Base-by-base conservation (phyloP, 2,797 vertebrate genomes). In the Danio albolineatus region DNA sequence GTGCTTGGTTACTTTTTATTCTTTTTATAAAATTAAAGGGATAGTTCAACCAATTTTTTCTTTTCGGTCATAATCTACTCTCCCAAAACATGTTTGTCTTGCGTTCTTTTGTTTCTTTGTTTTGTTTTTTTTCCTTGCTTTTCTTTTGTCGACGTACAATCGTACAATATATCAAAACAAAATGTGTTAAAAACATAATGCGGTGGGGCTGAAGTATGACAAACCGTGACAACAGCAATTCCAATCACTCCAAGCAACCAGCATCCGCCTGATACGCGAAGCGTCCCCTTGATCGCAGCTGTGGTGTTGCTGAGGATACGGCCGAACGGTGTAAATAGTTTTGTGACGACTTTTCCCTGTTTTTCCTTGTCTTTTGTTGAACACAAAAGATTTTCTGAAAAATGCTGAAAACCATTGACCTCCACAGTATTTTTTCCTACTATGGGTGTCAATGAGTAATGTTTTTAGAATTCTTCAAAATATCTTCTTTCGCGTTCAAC, bases 261-360 rank as follows among this genome's bases (percentile, higher is more conserved):
- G 77, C 66, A 51, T 81, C 66, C 74, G 75, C 73, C 80, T 78
- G 71, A 76, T 44, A 80, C 49, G 77, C 44, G 46, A 84, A 73
- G 71, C 59, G n/a, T 69, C 60, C 69, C 76, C 53, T 62, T 21
- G 16, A 36, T 48, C 59, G 43, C 79, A 73, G 65, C 41, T 80
- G 78, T 78, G 70, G 48, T 73, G 66, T 65, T 70, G 72, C 75
- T 79, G 76, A 86, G 73, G 83, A 85, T 79, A 16, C 56, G 77
- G 64, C 70, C 80, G 85, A 79, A 85, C 75, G 81, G 87, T 76
- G 82, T 92, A 91, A 90, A 91, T 91, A 85, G 92, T 87, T 89
- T 89, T 89, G 91, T 92, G 91, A 89, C 60, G 65, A 86, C 86
- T 84, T 84, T 90, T 93, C 90, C 92, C 91, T 92, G 91, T 90